Percentiles rank a stretch among this genome's conserved stretches.
Evolutionary conservation across 2,113 vertebrate species (phyloP).

Genomic region (Sphaerodactylus townsendi): DNA sequence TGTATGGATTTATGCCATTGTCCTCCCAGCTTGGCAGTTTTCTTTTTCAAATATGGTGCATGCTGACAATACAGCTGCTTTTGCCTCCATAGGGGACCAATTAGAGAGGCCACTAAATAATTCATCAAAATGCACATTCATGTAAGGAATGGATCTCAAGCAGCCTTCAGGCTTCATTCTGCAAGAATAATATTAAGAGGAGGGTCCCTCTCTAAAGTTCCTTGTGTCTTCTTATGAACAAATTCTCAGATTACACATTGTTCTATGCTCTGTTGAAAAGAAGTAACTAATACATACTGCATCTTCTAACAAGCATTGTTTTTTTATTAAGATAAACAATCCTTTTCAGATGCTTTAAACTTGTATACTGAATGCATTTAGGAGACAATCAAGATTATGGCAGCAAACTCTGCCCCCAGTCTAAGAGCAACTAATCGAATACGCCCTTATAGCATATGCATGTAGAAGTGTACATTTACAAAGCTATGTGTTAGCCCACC

Average conservation of each 20-base stretch:
- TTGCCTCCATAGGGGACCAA: slow-evolving; percentile 29
- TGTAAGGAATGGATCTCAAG: neutral
- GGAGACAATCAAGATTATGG: no score
- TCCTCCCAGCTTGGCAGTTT: neutral
- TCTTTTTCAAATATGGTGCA: slow-evolving; percentile 1
- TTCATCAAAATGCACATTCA: slow-evolving; percentile 22
- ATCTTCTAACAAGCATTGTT: neutral
- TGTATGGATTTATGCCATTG: neutral
- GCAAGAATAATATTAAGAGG: neutral
- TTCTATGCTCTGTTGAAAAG: neutral
- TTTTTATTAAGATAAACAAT: neutral
- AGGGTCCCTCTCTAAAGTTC: neutral
- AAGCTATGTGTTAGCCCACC: no score
- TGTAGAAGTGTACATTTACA: no score
- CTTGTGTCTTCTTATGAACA: neutral
- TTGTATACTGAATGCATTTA: no score
- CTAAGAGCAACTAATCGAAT: no score
- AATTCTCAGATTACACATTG: neutral
- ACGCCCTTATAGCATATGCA: no score
- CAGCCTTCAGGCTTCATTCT: slow-evolving; percentile 14
- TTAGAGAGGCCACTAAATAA: slow-evolving; percentile 25
- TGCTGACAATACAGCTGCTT: slow-evolving; percentile 30
- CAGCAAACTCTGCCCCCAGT: no score
- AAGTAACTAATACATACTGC: neutral
- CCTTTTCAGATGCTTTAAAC: no score